phyloP scores from a whole-genome alignment of 2,888 invertebrate species.

The Brachynemurus nebulosus region DNA sequence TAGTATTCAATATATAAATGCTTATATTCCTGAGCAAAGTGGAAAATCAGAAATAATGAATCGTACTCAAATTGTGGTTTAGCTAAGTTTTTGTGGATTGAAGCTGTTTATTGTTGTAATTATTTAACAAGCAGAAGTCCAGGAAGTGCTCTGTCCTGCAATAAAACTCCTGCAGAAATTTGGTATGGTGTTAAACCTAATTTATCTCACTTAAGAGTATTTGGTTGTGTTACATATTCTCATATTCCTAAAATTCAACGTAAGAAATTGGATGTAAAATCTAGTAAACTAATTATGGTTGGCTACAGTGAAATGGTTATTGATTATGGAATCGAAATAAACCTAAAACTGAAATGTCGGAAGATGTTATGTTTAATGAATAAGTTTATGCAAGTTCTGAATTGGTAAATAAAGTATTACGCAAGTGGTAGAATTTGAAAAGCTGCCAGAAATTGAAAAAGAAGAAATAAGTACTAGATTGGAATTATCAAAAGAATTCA shows the following conservation, averaged over 20 bases:
- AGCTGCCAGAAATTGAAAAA: too few relatives aligned
- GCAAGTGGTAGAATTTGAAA: too few relatives aligned
- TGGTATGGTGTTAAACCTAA: background rate
- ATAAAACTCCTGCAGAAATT: background rate
- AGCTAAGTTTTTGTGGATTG: slow-evolving; percentile 18
- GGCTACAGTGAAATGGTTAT: too few relatives aligned
- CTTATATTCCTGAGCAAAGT: slow-evolving; percentile 20
- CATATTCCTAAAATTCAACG: background rate
- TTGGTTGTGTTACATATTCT: background rate
- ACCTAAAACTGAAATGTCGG: too few relatives aligned
- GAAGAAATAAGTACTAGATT: too few relatives aligned
- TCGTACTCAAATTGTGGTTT: slow-evolving; percentile 19
- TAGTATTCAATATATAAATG: slow-evolving; percentile 16
- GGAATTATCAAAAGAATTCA: too few relatives aligned
- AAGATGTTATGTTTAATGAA: too few relatives aligned
- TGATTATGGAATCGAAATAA: too few relatives aligned
- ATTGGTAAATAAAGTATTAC: too few relatives aligned
- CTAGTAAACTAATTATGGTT: background rate
- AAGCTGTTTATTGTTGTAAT: slow-evolving; percentile 15
- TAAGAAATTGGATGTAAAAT: background rate
- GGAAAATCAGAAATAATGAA: slow-evolving; percentile 21
- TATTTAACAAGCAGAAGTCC: slow-evolving; percentile 16
- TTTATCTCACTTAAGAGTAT: background rate
- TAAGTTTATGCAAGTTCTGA: too few relatives aligned
- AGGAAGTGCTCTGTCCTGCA: slow-evolving; percentile 7